These are phyloP conservation scores for Drosophila jambulina DNA, from an alignment of 1,140 invertebrate species.

Conservation along the genomic window DNA sequence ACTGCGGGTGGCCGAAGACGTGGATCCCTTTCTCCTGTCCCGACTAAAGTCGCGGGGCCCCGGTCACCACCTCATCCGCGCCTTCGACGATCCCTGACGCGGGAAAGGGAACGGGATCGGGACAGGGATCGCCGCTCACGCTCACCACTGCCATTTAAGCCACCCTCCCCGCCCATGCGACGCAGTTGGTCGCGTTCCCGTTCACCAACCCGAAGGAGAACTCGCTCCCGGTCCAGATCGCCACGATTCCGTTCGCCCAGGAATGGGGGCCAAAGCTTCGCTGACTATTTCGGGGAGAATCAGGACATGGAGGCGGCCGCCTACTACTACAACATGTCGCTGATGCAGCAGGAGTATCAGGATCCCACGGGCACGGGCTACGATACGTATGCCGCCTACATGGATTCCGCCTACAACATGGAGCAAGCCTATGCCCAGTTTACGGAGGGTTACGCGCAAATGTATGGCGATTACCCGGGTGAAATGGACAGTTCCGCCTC, in stretches of 20 bases:
- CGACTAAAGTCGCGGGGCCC: conserved; percentile 46
- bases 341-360: conserved; percentile 59
- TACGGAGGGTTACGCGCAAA: conserved; percentile 33
- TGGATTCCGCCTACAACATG: conserved; percentile 70
- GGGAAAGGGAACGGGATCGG: conserved; percentile 46
- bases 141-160: conserved; percentile 78
- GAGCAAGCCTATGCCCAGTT: conserved; percentile 71
- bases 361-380: conserved; percentile 47
- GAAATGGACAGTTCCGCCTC: conserved; percentile 1
- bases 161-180: conserved; percentile 80
- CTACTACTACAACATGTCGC: conserved; percentile 74
- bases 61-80: conserved; percentile 63
- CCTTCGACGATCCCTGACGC: conserved; percentile 56
- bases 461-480: conserved; percentile 29
- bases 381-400: conserved; percentile 69
- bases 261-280: conserved; percentile 16
- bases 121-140: conserved; percentile 64
- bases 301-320: conserved; percentile 55
- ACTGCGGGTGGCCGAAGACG: conserved; percentile 32
- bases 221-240: conserved; percentile 25
- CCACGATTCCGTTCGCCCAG: conserved; percentile 38
- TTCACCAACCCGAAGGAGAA: conserved; percentile 52
- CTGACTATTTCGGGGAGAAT: conserved; percentile 65
- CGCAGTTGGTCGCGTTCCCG: conserved; percentile 62
- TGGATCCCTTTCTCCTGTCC: conserved; percentile 48